Evolutionary conservation across 1,140 invertebrate species (phyloP).

Genomic region (Cataglyphis hispanica): DNA sequence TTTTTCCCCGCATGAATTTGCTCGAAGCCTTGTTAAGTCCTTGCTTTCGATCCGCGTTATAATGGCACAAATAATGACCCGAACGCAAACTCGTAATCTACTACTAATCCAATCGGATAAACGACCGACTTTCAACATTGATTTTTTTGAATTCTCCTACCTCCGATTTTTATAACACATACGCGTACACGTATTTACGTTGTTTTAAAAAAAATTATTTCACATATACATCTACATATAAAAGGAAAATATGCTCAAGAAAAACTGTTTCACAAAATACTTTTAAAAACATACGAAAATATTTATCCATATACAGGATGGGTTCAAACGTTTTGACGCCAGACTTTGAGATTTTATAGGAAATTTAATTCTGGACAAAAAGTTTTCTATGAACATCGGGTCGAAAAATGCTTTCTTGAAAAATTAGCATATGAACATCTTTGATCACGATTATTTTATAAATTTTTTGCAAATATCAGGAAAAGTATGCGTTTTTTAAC

Average conservation of each 20-base stretch:
- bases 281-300: not conserved
- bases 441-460: no score
- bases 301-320: no score
- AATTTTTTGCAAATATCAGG: no score
- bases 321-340: no score
- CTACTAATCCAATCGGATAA: conserved; percentile 38
- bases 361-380: no score
- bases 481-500: no score
- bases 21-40: conserved; percentile 72
- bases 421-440: no score
- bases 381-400: no score
- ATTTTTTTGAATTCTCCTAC: not conserved
- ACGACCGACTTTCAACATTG: conserved; percentile 4
- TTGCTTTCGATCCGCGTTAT: conserved; percentile 64
- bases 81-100: conserved; percentile 54
- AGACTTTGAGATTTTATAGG: no score
- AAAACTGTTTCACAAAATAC: not conserved
- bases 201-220: not conserved
- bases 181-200: no score
- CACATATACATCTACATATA: not conserved
- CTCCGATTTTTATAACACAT: not conserved
- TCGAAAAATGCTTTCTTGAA: no score
- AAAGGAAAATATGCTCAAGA: not conserved
- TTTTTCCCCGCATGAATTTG: conserved; percentile 44
- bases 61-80: conserved; percentile 73